These are phyloP conservation scores for Sander vitreus DNA, from an alignment of 2,113 vertebrate species.

Conservation along the genomic window DNA sequence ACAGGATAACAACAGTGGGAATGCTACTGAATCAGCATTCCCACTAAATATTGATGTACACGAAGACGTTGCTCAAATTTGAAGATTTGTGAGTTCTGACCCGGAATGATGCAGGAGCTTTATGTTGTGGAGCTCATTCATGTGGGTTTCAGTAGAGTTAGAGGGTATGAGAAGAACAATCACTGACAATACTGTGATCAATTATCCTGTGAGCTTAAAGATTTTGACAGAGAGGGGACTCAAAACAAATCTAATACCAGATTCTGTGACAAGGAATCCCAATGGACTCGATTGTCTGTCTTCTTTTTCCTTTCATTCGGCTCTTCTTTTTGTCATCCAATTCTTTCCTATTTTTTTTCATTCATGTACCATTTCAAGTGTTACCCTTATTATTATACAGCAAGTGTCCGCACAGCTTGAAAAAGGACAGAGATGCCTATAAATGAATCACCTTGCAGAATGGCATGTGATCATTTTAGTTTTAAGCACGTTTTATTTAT, in stretches of 20 bases:
- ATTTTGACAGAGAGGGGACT: neutral
- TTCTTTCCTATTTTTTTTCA: neutral
- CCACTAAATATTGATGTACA: too few species aligned
- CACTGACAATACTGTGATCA: neutral
- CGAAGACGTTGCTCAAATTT: neutral
- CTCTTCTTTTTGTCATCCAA: neutral
- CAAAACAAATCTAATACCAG: conserved; percentile 9
- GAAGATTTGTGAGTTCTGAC: neutral
- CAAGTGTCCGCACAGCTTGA: neutral
- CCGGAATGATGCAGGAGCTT: neutral
- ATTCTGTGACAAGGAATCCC: conserved; percentile 14
- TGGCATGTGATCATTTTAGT: neutral
- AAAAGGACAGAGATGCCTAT: neutral
- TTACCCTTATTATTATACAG: conserved; percentile 27
- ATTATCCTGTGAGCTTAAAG: conserved; percentile 3
- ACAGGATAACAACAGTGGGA: too few species aligned
- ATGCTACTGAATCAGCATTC: too few species aligned
- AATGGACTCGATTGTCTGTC: neutral
- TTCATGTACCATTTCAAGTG: neutral
- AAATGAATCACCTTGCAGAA: neutral
- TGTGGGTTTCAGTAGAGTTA: neutral
- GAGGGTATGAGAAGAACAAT: neutral
- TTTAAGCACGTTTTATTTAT: neutral
- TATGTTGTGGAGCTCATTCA: neutral
- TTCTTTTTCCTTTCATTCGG: neutral